Base-by-base conservation (phyloP, 2,797 vertebrate genomes). In the Ptychadena robeensis region DNA sequence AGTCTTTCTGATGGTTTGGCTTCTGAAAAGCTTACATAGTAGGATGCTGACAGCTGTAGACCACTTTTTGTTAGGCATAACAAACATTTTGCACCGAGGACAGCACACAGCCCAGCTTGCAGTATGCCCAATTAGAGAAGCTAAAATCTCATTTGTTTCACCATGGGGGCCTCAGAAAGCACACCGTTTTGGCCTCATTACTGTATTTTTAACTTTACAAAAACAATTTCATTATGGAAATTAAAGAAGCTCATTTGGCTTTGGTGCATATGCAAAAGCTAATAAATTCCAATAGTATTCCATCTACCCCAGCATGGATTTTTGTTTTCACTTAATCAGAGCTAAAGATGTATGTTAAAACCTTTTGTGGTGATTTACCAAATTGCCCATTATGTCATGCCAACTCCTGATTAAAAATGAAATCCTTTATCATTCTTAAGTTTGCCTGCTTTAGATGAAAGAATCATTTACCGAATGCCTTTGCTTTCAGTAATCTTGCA, bases 141-240 rank as follows among this genome's bases (percentile, higher is more conserved):
- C 94, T 92, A 89, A 93, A 94, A 94, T 94, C 94, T 94, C 94
- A 94, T 94, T 94, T 94, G 93, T 93, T 93, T 93, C 94, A 89
- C 94, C 89, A 72, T 93, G 90, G 93, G 93, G 93, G 93, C 88
- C 91, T 88, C 91, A 85, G 91, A 94, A 94, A 93, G 91, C 91
- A 87, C 92, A 94, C 93, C 91, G 87, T 92, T 94, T 93, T 92
- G 92, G 92, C 93, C 92, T 94, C 93, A 94, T 94, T 94, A 93
- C 91, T 89, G 93, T 93, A 93, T 93, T 94, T 94, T 94, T 94
- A 94, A 94, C 93, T 93, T 93, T 91, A 92, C 91, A 90, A 93
- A 94, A 94, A 94, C 93, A 94, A 93, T 94, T 94, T 93, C 91
- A 94, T 94, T 94, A 93, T 93, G 90, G 93, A 94, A 94, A 94